Evolutionary conservation across 2,797 vertebrate species (phyloP).

Genomic region (Epinephelus malabaricus): DNA sequence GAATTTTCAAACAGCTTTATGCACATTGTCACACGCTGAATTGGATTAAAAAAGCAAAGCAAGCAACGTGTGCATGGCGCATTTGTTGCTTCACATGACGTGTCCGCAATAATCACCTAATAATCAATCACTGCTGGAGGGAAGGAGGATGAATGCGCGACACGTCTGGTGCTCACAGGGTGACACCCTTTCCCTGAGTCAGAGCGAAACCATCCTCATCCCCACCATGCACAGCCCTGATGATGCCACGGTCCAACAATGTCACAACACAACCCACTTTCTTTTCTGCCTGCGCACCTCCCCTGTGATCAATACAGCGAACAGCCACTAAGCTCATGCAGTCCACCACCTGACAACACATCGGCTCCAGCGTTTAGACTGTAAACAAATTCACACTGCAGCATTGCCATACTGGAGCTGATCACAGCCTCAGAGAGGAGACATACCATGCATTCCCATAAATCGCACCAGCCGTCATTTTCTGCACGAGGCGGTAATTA

Average conservation of each 20-base stretch:
- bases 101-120: not conserved
- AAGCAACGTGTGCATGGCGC: not conserved
- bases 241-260: conserved; percentile 26
- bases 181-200: conserved; percentile 60
- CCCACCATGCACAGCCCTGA: conserved; percentile 8
- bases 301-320: conserved; percentile 39
- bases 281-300: conserved; percentile 17
- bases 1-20: not conserved
- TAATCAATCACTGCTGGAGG: not conserved
- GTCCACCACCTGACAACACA: conserved; percentile 37
- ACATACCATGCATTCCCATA: not conserved
- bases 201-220: conserved; percentile 22
- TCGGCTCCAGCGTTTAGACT: not conserved
- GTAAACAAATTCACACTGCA: conserved; percentile 63
- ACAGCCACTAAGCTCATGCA: conserved; percentile 22
- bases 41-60: not conserved
- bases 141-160: not conserved
- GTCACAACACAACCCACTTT: conserved; percentile 32
- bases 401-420: conserved; percentile 2
- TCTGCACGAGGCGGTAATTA: not conserved
- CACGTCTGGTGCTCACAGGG: conserved; percentile 27
- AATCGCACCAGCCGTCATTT: conserved; percentile 19
- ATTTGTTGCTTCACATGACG: conserved; percentile 22
- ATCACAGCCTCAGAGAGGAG: not conserved
- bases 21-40: not conserved